A percentile compares a stretch with the other conserved stretches of the same genome.
phyloP scores from a whole-genome alignment of 2,113 vertebrate genomes.

The human region DNA sequence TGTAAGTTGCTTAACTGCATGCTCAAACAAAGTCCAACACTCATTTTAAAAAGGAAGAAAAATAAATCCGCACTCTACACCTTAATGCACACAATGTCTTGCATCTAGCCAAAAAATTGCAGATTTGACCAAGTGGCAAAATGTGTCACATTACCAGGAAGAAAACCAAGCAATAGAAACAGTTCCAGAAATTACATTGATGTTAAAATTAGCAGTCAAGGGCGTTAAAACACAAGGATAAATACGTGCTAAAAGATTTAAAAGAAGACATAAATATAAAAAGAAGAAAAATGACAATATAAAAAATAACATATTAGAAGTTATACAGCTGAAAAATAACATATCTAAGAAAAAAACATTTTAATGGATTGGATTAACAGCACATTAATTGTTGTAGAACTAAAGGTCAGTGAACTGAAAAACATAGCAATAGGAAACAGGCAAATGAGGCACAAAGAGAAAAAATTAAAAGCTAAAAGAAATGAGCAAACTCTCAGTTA shows the following conservation, averaged over 20 bases:
- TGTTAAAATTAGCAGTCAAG: neutral
- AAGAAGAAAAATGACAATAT: neutral
- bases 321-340: neutral
- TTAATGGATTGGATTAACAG: neutral
- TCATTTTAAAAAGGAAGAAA: neutral
- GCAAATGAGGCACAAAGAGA: neutral
- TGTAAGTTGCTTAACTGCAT: neutral
- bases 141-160: neutral
- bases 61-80: neutral
- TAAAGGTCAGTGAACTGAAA: neutral
- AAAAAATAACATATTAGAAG: neutral
- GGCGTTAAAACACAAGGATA: neutral
- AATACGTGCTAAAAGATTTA: neutral
- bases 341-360: neutral
- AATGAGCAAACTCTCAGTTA: neutral
- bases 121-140: neutral
- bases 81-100: neutral
- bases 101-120: neutral
- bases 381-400: neutral
- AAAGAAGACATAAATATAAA: neutral
- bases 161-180: neutral
- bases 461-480: neutral
- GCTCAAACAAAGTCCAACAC: neutral
- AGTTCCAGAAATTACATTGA: neutral
- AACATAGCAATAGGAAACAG: neutral